Evolutionary conservation across 1,140 invertebrate genomes (phyloP).

Genomic region (Spodoptera litura): DNA sequence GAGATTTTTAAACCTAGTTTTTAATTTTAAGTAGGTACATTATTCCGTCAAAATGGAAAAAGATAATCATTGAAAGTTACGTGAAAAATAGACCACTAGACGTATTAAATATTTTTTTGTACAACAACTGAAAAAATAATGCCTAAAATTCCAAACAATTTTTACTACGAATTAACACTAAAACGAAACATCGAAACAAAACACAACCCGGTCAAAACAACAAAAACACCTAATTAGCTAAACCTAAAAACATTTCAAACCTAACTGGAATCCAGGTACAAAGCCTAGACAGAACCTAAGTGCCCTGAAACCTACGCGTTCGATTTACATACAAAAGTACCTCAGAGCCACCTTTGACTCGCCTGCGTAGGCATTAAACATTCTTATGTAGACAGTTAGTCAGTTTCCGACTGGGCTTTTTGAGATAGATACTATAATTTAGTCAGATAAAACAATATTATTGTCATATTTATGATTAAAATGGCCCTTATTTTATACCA

Average conservation of each 20-base stretch:
- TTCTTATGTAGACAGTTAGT: conserved; percentile 57
- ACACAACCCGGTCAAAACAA: not conserved
- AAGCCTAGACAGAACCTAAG: conserved; percentile 59
- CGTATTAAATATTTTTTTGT: no score
- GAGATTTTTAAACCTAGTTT: not conserved
- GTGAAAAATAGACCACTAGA: no score
- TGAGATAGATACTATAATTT: conserved; percentile 27
- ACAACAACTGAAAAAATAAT: no score
- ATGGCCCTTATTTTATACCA: conserved; percentile 7
- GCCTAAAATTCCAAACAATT: no score
- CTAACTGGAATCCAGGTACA: conserved; percentile 48
- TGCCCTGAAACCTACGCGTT: conserved; percentile 77
- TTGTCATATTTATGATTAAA: conserved; percentile 32
- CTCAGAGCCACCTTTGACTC: conserved; percentile 71
- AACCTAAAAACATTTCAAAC: conserved; percentile 45
- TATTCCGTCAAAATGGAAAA: not conserved
- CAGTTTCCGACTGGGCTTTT: conserved; percentile 36
- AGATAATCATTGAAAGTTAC: not conserved
- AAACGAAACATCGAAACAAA: not conserved
- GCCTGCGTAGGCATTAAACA: conserved; percentile 73
- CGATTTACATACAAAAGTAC: conserved; percentile 84
- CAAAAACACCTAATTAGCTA: conserved; percentile 18
- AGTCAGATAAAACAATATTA: conserved; percentile 34
- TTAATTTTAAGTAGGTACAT: not conserved
- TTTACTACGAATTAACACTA: no score